Percentiles rank a stretch among this genome's conserved stretches.
Evolutionary conservation across 2,888 invertebrate species (phyloP).

Genomic region (Tinea trinotella): DNA sequence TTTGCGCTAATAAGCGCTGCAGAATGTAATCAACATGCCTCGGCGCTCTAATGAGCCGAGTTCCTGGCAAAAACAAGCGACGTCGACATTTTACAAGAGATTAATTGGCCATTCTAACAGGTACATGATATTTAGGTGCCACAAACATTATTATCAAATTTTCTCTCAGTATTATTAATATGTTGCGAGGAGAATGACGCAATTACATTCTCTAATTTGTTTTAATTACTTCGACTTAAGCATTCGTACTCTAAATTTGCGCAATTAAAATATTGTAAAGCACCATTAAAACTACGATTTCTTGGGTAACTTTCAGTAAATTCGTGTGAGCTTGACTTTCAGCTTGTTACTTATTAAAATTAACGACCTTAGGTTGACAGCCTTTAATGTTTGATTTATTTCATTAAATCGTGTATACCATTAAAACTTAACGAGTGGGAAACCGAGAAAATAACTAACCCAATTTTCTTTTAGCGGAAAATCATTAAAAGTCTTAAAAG

Average conservation of each 20-base stretch:
- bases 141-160: no score
- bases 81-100: constrained; percentile 66
- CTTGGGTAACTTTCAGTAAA: background rate
- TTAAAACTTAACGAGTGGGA: constrained; percentile 73
- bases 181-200: no score
- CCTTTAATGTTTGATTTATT: constrained; percentile 11
- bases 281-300: no score
- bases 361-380: constrained; percentile 1
- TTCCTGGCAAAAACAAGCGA: constrained; percentile 65
- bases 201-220: no score
- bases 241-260: no score
- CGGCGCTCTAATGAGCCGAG: constrained; percentile 68
- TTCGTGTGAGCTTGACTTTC: background rate
- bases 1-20: constrained; percentile 70
- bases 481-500: constrained; percentile 74
- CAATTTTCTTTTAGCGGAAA: constrained; percentile 73
- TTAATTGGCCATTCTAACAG: constrained; percentile 56
- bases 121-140: constrained; percentile 15
- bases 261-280: no score
- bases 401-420: constrained; percentile 36
- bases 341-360: background rate
- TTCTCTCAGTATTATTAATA: no score
- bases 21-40: constrained; percentile 72
- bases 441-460: constrained; percentile 72
- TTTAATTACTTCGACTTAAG: no score